Evolutionary conservation across 2,113 vertebrate species (phyloP).

Genomic region (Ailurus styani): DNA sequence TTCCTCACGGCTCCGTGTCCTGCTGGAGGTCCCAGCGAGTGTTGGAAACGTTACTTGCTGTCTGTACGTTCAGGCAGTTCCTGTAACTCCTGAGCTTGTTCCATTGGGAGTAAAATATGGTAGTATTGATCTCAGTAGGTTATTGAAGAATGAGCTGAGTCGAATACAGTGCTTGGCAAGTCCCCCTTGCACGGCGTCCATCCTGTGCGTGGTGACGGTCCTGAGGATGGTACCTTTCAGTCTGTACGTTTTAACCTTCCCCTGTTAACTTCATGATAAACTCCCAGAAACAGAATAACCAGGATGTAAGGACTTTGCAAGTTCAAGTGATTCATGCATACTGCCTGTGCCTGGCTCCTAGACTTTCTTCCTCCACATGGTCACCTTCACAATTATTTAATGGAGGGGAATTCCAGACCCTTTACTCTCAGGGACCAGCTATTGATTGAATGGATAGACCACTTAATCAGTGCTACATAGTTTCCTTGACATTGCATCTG

Average conservation of each 20-base stretch:
- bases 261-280: not conserved
- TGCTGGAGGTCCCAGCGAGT: not conserved
- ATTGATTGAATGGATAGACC: not conserved
- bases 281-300: not conserved
- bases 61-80: not conserved
- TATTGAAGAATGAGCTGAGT: not conserved
- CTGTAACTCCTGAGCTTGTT: not conserved
- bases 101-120: not conserved
- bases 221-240: not conserved
- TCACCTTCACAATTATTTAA: not conserved
- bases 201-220: fast-evolving
- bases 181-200: not conserved
- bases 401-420: not conserved
- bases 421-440: not conserved
- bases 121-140: not conserved
- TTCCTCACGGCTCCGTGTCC: not conserved
- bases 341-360: not conserved
- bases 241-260: not conserved
- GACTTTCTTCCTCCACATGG: not conserved
- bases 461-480: not conserved
- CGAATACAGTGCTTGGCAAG: not conserved
- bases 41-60: not conserved
- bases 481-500: fast-evolving
- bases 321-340: not conserved
- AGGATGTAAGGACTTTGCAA: not conserved